phyloP scores from a whole-genome alignment of 1,140 invertebrate species.

The Caligus rogercresseyi region DNA sequence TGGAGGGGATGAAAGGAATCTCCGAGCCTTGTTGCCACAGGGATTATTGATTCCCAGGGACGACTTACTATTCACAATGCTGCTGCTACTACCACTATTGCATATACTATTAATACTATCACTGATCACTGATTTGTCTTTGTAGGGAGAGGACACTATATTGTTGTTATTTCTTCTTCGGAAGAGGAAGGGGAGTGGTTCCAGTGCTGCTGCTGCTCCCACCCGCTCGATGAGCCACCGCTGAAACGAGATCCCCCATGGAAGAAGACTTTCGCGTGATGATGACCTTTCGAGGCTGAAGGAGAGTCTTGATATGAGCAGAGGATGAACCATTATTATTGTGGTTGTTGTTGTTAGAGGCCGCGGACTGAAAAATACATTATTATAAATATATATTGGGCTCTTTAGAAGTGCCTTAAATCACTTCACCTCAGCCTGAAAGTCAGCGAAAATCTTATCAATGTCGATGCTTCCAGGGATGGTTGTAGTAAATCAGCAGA shows the following conservation, averaged over 20 bases:
- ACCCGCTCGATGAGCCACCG: not conserved
- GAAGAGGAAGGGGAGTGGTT: not conserved
- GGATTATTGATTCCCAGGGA: too few species aligned
- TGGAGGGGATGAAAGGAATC: not conserved
- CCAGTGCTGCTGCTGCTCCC: too few species aligned
- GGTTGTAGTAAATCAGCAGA: constrained; percentile 3
- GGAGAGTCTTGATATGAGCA: not conserved
- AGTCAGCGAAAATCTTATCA: constrained; percentile 9
- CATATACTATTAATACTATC: too few species aligned
- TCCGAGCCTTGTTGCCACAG: too few species aligned
- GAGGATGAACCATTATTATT: too few species aligned
- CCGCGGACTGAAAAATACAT: not conserved
- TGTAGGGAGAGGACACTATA: too few species aligned
- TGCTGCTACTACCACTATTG: too few species aligned
- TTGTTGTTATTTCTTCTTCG: not conserved
- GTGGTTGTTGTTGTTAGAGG: not conserved
- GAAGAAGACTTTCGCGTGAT: constrained; percentile 5
- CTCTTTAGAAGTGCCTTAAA: not conserved
- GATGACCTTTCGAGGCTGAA: constrained; percentile 9
- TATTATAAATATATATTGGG: not conserved
- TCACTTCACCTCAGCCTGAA: constrained; percentile 8
- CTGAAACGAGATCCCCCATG: not conserved
- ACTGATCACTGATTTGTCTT: too few species aligned
- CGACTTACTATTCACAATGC: too few species aligned
- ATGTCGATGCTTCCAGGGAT: constrained; percentile 3